Evolutionary conservation across 2,888 invertebrate genomes (phyloP), one percentile per base, ranked within the genome.

Genomic region (Imbricaverruca yamaguchii): DNA sequence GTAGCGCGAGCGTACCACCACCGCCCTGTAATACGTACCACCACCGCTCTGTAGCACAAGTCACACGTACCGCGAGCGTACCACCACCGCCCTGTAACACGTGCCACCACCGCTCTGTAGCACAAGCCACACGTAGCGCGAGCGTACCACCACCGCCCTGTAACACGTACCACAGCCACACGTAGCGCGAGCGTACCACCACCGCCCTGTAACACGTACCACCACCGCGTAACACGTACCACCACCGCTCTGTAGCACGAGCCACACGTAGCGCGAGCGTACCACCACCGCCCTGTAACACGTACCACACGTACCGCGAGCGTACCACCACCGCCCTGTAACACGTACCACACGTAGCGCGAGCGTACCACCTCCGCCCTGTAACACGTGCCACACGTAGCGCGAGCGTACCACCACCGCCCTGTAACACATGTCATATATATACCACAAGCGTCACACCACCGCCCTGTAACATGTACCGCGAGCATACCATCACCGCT

Each of bases 321-420:
- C 94, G 93, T 81, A 94, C 90, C 1, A 95, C 91, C 11, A 87
- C 87, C 1, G 88, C 88, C 84, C 89, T 89, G 67, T 2, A 67
- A 67, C 25, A 13, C 39, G 39, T 39, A 4, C 39, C 39, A 39
- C 39, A 39, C 4, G 39, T 4, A 39, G 4, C 39, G 39, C 39
- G 39, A 39, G 39, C 12, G 25, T 39, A 39, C 39, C 39, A 39
- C 39, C 39, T n/a, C n/a, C n/a, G n/a, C n/a, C n/a, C n/a, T n/a
- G n/a, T n/a, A n/a, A n/a, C n/a, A n/a, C n/a, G n/a, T n/a, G n/a
- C 95, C 95, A 95, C 4, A 91, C 88, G 84, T 92, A 91, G 9
- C 91, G 89, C 84, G 92, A 91, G 86, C 94, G 57, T 13, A 57
- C 57, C 57, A 57, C 57, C 57, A 57, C 57, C 57, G 85, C 89